Evolutionary conservation across 2,797 vertebrate genomes (phyloP), one percentile per base, ranked within the genome.

Genomic region (Chelon auratus): DNA sequence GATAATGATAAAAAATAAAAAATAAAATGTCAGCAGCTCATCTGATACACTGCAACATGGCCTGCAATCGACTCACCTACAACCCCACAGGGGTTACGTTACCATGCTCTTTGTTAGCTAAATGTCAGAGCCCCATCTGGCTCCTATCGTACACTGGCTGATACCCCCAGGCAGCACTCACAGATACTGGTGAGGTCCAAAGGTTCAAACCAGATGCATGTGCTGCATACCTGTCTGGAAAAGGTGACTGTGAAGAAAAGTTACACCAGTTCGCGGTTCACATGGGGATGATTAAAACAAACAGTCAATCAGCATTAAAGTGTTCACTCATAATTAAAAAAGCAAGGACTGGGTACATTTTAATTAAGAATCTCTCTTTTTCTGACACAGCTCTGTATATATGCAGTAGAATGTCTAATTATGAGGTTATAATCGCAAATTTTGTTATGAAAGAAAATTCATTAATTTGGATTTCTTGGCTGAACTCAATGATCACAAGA

Each of bases 91-190:
- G 87, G 86, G 80, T 73, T 84, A 80, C 30, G 75, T 72, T 82
- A 75, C 57, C 20, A 13, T 59, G 68, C 62, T 87, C 83, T 89
- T 89, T 92, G 91, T 93, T 89, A 63, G 83, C 81, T 87, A 89
- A 93, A 93, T 93, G 92, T 89, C 91, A 91, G 73, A 4, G 68
- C 79, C 77, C 75, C 70, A 84, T 85, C 86, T 80, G 81, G 70
- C 73, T 88, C 54, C 62, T 88, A 81, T 89, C 82, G 57, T 62
- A 75, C 78, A 68, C 69, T 62, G 80, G 57, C 77, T 84, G 76
- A 83, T 85, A 72, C 76, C 87, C 83, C 61, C 30, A 42, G 75
- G 86, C 80, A 62, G 68, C 83, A 70, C 70, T 81, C 66, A 53
- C 26, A 73, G 55, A 90, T 80, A 86, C 65, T 0, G 10, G 53